phyloP scores from a whole-genome alignment of 1,140 invertebrate genomes.

The Euwallacea fornicatus region DNA sequence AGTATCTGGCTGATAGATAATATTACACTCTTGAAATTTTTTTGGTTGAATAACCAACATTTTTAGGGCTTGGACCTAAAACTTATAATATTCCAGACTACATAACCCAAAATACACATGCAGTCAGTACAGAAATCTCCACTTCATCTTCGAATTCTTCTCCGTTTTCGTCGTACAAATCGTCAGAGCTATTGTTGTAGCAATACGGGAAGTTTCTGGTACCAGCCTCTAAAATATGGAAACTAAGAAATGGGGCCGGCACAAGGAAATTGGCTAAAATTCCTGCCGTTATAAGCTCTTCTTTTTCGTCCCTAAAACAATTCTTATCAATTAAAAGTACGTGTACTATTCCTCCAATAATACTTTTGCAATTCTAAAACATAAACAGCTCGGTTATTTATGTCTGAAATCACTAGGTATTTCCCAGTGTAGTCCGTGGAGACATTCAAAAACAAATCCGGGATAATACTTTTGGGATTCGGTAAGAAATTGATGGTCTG shows the following conservation, averaged over 20 bases:
- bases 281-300: conserved; percentile 60
- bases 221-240: conserved; percentile 80
- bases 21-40: conserved; percentile 82
- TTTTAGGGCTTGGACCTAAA: conserved; percentile 54
- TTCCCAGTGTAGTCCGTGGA: conserved; percentile 78
- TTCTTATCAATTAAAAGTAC: neutral
- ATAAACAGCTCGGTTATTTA: conserved; percentile 75
- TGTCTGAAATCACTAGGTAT: conserved; percentile 84
- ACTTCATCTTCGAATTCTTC: conserved; percentile 48
- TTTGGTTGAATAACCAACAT: conserved; percentile 88
- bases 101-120: conserved; percentile 19
- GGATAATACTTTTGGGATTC: conserved; percentile 52
- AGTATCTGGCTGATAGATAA: conserved; percentile 68
- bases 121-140: conserved; percentile 19
- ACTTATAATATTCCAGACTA: neutral
- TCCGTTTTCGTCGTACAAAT: conserved; percentile 44
- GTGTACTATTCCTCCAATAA: neutral
- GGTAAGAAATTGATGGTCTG: conserved; percentile 78
- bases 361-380: conserved; percentile 67
- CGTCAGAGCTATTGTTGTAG: conserved; percentile 49
- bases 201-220: conserved; percentile 52
- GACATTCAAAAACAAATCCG: conserved; percentile 64
- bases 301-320: conserved; percentile 56
- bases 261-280: conserved; percentile 82
- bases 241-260: conserved; percentile 81